Base-by-base conservation (phyloP, 2,113 vertebrate genomes). In the Anser cygnoides region DNA sequence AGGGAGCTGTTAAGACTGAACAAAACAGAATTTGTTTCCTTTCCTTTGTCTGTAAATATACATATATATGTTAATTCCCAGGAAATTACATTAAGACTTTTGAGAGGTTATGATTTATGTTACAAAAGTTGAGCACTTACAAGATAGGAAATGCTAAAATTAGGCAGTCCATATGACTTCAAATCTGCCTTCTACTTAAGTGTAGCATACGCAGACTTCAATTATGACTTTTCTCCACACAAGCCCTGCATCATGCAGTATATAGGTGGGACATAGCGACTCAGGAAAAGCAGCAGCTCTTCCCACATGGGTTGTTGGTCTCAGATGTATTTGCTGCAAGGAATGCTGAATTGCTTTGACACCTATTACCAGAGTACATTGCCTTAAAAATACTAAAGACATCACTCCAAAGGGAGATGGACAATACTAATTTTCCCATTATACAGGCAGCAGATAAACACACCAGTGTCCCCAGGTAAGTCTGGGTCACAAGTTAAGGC, bases 121-220 rank as follows among this genome's bases (percentile, higher is more conserved):
- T 81, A 63, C 44, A 88, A 72, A 82, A 95, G 65, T 89, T 67
- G 80, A 96, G 72, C 61, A 84, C 15, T 94, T 85, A 49, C 63
- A 92, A 89, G 39, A 80, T 41, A 91, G 54, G 49, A 43, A 95
- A 89, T 54, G 77, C 93, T 90, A 96, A 93, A 96, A 84, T 95
- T 92, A 94, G 84, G 86, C 35, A 14, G 62, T 44, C 83, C 72
- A 73, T 91, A 93, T 5, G 7, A 95, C 77, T 92, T 78, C 83
- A 90, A 88, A 78, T 75, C 83, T 92, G 90, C 77, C 93, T 90
- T 90, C 90, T 78, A 67, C 75, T 92, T 33, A 81, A 87, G 76
- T 28, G 31, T 61, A 81, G 33, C 80, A 86, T 59, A 89, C 74
- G 52, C 33, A 49, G 6, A 35, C 52, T 86, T 79, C n/a, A 84